These are phyloP conservation scores for Umimayanthus chanpuru DNA, from an alignment of 92 coral and sea anemone species.

Conservation along the genomic window DNA sequence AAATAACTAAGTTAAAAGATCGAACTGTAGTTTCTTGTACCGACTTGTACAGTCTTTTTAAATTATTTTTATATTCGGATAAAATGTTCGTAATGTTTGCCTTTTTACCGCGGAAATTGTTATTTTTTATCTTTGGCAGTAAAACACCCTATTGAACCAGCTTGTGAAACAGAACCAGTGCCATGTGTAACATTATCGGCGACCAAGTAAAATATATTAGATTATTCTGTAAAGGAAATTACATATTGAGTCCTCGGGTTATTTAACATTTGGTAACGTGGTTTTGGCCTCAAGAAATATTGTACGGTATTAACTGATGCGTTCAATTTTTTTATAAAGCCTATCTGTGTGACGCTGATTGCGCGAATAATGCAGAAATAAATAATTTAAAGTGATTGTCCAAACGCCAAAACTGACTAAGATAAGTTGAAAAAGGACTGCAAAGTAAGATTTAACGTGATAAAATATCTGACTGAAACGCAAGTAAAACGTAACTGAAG, in stretches of 20 bases:
- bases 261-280: constrained; percentile 1
- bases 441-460: not conserved
- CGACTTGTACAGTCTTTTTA: too few species aligned
- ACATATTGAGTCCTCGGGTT: not conserved
- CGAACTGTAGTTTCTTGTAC: not conserved
- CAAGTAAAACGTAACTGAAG: too few species aligned
- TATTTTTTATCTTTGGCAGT: not conserved
- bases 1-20: not conserved
- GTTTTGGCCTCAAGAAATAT: constrained; percentile 19
- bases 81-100: not conserved
- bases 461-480: not conserved
- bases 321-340: not conserved
- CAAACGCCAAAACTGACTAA: not conserved
- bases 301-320: not conserved
- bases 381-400: not conserved
- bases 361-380: not conserved
- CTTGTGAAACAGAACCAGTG: not conserved
- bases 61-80: not conserved
- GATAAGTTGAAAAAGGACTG: not conserved
- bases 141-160: not conserved
- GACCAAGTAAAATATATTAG: not conserved
- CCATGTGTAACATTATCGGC: not conserved
- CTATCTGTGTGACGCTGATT: not conserved
- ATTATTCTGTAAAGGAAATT: not conserved
- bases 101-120: not conserved